Base-by-base conservation (phyloP, 2,797 vertebrate species). In the Gila robusta region DNA sequence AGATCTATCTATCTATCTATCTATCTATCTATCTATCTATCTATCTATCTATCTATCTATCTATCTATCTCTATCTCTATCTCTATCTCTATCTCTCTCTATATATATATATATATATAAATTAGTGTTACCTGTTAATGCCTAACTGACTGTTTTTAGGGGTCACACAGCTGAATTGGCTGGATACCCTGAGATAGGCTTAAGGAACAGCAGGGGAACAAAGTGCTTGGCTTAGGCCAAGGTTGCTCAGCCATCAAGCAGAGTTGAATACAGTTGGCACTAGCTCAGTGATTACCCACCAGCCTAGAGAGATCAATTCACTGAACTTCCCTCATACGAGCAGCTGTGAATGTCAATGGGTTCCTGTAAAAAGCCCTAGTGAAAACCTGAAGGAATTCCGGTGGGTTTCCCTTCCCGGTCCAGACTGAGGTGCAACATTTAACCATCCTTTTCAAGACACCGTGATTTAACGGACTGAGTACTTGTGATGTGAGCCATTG, bases 261-360 rank as follows among this genome's bases (percentile, higher is more conserved):
- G 84, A 84, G 82, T 49, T 67, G 79, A 67, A 87, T 87, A 62
- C 21, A 37, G 10, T n/a, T 86, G 81, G 74, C 56, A 74, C 37
- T 86, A 59, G 79, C 59, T 88, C 69, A 83, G 79, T 21, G 69
- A 83, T 52, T 86, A 83, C 87, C 78, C 84, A 84, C 47, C 78
- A 78, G 80, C 62, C 83, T 81, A 69, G 79, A 87, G 83, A 74
- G 85, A 85, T 88, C 83, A 85, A 76, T 78, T 83, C 76, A 83
- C 86, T 86, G 83, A 76, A 86, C 82, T n/a, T 26, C 19, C 59
- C 73, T 74, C 44, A 76, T 35, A 54, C n/a, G 35, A 81, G 64
- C 74, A 62, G 59, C 79, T 88, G 87, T 88, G 87, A 90, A 90
- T 90, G 89, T 90, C 89, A 90, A 26, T 41, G 85, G 85, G 79